A percentile compares a stretch with the other conserved stretches of the same genome.
Conservation (phyloP, 2,113 vertebrate species). For the Chaenocephalus aceratus region DNA sequence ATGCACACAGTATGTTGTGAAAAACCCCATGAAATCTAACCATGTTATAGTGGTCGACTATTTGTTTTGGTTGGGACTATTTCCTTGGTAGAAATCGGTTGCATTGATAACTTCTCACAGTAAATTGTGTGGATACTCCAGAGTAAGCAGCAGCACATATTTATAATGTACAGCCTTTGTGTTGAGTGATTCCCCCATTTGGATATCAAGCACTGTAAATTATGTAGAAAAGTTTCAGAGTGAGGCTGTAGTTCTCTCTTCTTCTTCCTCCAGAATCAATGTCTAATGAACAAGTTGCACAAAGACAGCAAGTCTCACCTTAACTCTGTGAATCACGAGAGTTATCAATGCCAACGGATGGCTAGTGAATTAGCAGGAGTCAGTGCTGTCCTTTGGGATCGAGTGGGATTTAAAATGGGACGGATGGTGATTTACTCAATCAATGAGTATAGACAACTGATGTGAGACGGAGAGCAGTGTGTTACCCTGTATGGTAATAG, state of each 20-base stretch:
- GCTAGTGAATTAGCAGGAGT: slow-evolving; percentile 39
- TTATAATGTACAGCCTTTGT: slow-evolving; percentile 3
- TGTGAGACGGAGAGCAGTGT: slow-evolving; percentile 21
- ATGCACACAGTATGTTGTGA: not conserved
- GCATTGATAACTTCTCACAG: not conserved
- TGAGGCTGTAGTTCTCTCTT: slow-evolving; percentile 5
- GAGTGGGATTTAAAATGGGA: slow-evolving; percentile 55
- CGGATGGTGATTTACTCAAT: slow-evolving; percentile 45
- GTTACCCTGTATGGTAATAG: slow-evolving; percentile 9
- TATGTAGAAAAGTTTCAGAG: not conserved
- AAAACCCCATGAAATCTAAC: not conserved
- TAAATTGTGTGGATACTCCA: not conserved
- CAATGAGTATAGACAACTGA: slow-evolving; percentile 6
- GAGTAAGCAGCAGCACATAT: not conserved
- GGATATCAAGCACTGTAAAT: not conserved
- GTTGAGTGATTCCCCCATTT: not conserved
- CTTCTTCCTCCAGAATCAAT: slow-evolving; percentile 44
- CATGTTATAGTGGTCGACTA: not conserved
- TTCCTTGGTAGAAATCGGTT: not conserved
- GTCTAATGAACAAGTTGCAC: slow-evolving; percentile 40
- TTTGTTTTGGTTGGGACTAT: not conserved
- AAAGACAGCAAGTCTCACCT: slow-evolving; percentile 44
- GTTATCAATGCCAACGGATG: slow-evolving; percentile 39
- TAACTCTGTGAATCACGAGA: slow-evolving; percentile 39
- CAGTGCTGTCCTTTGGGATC: slow-evolving; percentile 17